Base-by-base conservation (phyloP, 2,888 invertebrate species). In the Tetragnatha montana region DNA sequence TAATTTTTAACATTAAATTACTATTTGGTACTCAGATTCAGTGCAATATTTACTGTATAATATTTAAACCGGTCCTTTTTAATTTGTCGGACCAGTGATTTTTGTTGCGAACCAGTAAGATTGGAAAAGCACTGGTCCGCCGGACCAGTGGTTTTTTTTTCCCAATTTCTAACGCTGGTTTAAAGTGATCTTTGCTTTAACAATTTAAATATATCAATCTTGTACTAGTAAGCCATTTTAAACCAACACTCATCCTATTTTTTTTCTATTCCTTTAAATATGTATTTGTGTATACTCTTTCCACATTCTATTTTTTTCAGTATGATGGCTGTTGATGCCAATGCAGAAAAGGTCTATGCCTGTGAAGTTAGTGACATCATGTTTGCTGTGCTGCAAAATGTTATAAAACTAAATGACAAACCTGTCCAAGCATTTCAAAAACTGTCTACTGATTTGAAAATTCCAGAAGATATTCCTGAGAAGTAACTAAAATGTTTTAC, bases 341-440 rank as follows among this genome's bases (percentile, higher is more conserved):
- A 94, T 2, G 95, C 95, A 1, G 93, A 93, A 85, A 93, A 93
- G n/a, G 94, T 96, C 10, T 95, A 95, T 91, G 96, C 96, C 14
- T 95, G 96, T 92, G 97, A 97, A 93, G 94, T 94, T 90, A 96
- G 96, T 51, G 94, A 95, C 90, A 94, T 95, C 0, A 96, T 97
- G 95, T 94, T 94, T 73, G 93, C 94, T 80, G 94, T 96, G 82
- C 95, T 96, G 8, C 93, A 94, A n/a, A 94, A 95, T 92, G 94
- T 95, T 12, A 93, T 95, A 87, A 92, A 93, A 80, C 93, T 94
- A 17, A 95, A 95, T 93, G 91, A 93, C 22, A 92, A 94, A 49
- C 89, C 92, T 3, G 91, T 96, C 8, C 93, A 93, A 81, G 93
- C 96, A 49, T 92, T 96, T 8, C 94, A 95, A 87, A 95, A 95